Evolutionary conservation across 2,797 vertebrate genomes (phyloP).

Genomic region (Sebastes cheni): DNA sequence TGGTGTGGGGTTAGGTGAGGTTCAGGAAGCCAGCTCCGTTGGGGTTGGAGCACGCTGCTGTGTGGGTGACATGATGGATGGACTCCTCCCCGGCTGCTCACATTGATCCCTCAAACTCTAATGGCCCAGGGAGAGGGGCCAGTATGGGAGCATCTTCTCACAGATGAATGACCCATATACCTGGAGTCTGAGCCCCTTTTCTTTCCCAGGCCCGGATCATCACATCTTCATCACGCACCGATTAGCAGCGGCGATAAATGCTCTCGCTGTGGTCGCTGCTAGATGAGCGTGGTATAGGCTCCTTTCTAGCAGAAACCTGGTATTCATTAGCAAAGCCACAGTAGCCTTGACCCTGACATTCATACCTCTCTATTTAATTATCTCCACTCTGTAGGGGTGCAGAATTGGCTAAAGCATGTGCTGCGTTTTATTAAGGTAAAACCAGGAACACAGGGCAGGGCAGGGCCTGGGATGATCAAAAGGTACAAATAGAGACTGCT

Average conservation of each 20-base stretch:
- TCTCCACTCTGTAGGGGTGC: constrained; percentile 70
- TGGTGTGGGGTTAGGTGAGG: constrained; percentile 45
- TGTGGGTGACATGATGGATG: constrained; percentile 71
- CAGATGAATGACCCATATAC: constrained; percentile 59
- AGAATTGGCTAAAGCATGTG: constrained; percentile 64
- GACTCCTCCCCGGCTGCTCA: constrained; percentile 39
- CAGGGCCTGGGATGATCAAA: constrained; percentile 34
- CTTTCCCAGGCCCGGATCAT: constrained; percentile 57
- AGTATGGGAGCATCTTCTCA: constrained; percentile 58
- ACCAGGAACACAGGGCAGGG: constrained; percentile 47
- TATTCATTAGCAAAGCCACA: constrained; percentile 81
- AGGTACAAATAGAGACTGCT: neutral
- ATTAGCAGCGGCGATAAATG: constrained; percentile 70
- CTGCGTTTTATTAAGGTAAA: constrained; percentile 82
- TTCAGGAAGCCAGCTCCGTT: constrained; percentile 46
- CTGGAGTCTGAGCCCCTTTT: constrained; percentile 26
- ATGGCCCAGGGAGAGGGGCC: constrained; percentile 61
- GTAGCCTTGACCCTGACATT: constrained; percentile 79
- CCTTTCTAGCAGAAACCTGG: constrained; percentile 77
- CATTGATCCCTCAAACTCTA: constrained; percentile 74
- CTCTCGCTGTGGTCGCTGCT: constrained; percentile 52
- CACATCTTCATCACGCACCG: constrained; percentile 74
- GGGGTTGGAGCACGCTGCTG: constrained; percentile 16
- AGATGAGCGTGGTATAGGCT: constrained; percentile 66
- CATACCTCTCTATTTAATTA: constrained; percentile 86